These are phyloP conservation scores for Manacus vitellinus DNA, from an alignment of 2,113 vertebrate genomes.

Conservation along the genomic window DNA sequence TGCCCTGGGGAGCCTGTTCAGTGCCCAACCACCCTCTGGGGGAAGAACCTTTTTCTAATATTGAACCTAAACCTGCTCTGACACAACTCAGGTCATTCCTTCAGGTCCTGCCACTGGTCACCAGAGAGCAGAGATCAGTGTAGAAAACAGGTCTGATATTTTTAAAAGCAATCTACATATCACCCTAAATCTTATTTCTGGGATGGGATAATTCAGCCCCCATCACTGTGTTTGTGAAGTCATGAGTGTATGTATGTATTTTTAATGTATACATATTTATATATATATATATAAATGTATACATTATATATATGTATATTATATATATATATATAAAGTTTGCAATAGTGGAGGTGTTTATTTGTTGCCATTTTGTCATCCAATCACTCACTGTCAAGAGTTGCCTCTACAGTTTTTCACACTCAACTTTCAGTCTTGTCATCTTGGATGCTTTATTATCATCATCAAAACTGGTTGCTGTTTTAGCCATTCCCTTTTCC, in stretches of 20 bases:
- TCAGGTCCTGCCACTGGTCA: not conserved
- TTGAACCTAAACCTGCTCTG: not conserved
- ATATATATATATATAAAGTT: too few species aligned
- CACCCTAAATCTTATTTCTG: not conserved
- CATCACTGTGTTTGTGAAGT: not conserved
- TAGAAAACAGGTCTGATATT: not conserved
- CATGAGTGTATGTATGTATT: accelerated
- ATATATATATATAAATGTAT: too few species aligned
- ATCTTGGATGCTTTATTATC: not conserved
- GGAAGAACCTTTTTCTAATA: not conserved
- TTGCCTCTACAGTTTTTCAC: not conserved
- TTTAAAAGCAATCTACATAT: not conserved
- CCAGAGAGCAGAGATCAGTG: not conserved
- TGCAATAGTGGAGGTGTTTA: not conserved
- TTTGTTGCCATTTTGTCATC: not conserved
- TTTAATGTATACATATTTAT: not conserved
- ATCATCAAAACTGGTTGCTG: not conserved
- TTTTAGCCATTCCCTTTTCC: not conserved
- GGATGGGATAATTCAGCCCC: not conserved
- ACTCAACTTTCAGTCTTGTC: not conserved
- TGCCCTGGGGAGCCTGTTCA: not conserved
- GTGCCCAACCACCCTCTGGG: not conserved
- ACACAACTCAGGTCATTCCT: not conserved
- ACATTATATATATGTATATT: too few species aligned
- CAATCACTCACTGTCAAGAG: not conserved